Base-by-base conservation (phyloP, 1,140 invertebrate species). In the Bombus fervidus region DNA sequence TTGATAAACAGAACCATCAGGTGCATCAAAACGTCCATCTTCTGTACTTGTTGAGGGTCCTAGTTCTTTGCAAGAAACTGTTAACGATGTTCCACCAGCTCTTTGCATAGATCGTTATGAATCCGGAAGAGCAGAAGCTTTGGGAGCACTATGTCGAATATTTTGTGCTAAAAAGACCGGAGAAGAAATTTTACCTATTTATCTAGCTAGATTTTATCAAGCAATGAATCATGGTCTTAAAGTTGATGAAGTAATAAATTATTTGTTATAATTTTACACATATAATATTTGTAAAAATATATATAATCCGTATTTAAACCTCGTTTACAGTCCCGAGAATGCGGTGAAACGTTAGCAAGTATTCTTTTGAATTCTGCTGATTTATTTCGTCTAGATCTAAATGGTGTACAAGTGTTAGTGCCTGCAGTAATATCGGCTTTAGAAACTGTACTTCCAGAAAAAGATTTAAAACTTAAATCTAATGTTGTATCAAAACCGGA, bases 141-240 rank as follows among this genome's bases (percentile, higher is more conserved):
- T 99, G 87, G 99, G 98, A 2, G 97, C 99, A 12, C 95, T 99
- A 10, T 99, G 98, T 95, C 96, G 99, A 91, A 98, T 99, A 91
- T 98, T 99, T 92, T 99, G 98, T 94, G 97, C 99, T 0, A 99
- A 99, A 94, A 99, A 99, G 95, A 99, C 98, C 28, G 98, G 98
- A 57, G 99, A 99, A 95, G 97, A 98, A 92, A 98, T 99, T 86
- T 95, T 99, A 31, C 98, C 98, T 6, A 97, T 98, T 5, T 99
- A 99, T 95, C 96, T 99, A 88, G 98, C 99, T 1, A 96, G 99
- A 85, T 99, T 99, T 95, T 99, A 99, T 95, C 96, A 98, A 91
- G 98, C 98, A 18, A 95, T 99, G 87, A 97, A 98, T 89, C 97
- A 98, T 93, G 99, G 98, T 18, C 96, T 99, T 9, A 96, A 97